These are phyloP conservation scores for Muricea muricata DNA, from an alignment of 92 coral and sea anemone genomes.

Conservation along the genomic window DNA sequence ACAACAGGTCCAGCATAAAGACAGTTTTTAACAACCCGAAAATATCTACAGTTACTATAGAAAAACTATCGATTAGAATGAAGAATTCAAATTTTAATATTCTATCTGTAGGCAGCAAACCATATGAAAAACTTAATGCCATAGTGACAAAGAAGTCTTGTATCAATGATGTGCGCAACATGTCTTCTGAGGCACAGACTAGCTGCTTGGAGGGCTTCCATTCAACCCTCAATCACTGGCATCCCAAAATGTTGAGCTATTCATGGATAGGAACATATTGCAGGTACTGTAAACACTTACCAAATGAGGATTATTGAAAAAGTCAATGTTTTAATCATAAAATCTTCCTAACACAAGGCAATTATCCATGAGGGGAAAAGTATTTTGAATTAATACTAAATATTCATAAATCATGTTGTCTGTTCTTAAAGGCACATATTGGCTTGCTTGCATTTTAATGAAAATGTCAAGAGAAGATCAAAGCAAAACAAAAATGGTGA, in stretches of 20 bases:
- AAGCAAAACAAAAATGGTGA: neutral
- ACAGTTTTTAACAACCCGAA: too few species aligned
- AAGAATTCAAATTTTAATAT: too few species aligned
- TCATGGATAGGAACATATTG: conserved; percentile 75
- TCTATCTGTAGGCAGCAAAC: too few species aligned
- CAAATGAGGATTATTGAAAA: neutral
- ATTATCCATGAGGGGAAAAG: neutral
- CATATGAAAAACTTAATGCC: too few species aligned
- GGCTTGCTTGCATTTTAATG: conserved; percentile 51
- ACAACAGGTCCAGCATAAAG: too few species aligned
- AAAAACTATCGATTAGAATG: too few species aligned
- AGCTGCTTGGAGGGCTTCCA: conserved; percentile 23
- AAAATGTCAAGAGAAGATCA: conserved; percentile 5
- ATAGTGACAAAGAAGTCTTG: conserved; percentile 43
- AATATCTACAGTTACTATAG: too few species aligned
- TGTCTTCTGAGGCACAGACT: conserved; percentile 49
- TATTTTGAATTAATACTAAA: neutral
- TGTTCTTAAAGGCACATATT: conserved; percentile 42
- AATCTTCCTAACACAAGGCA: neutral
- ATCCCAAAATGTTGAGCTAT: conserved; percentile 75
- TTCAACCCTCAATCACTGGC: too few species aligned
- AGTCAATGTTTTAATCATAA: neutral
- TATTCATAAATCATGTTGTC: too few species aligned
- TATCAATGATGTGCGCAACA: conserved; percentile 58
- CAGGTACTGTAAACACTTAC: conserved; percentile 44